Base-by-base conservation (phyloP, 2,113 vertebrate species). In the Bos indicus region DNA sequence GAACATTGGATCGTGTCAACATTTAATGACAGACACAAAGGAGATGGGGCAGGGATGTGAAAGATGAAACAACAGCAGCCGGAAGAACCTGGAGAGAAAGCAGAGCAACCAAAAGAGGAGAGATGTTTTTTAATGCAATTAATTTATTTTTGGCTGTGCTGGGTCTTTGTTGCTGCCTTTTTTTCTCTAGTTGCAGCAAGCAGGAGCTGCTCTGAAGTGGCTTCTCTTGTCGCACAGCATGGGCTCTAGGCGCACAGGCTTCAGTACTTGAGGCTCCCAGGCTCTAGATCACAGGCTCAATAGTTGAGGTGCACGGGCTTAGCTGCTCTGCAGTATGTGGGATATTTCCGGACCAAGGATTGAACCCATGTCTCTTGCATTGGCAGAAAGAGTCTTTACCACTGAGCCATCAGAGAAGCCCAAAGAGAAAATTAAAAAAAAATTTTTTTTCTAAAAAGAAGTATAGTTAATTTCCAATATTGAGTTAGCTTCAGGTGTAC, bases 231-330 rank as follows among this genome's bases (percentile, higher is more conserved):
- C 23, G 0, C 23, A 26, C 36, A 77, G 14, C 71, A 43, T 1
- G 3, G 40, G 23, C 40, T 77, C 40, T 26, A 7, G 40, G 71
- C 1, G 1, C 71, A 15, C 12, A 2, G 71, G 11, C 12, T 26
- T 77, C 71, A 43, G 40, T 1, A 8, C 21, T 15, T 43, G 71
- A 43, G 71, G 71, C 12, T 43, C 12, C 71, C 71, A 43, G 71
- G 6, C 71, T 77, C 40, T 43, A 26, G 40, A 26, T 2, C 71
- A 77, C 71, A 77, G 71, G 71, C 71, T 43, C 36, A 3, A 2
- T 2, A 43, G 71, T 0, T 26, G 71, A 7, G 36, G 71, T 2
- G 0, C 71, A 43, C 0, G 6, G 71, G 40, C 71, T 77, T 26
- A 43, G 23, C 71, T 43, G 36, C 21, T 77, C 12, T 26, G 23